phyloP scores from a whole-genome alignment of 2,113 vertebrate species.

The Phoenicopterus ruber region DNA sequence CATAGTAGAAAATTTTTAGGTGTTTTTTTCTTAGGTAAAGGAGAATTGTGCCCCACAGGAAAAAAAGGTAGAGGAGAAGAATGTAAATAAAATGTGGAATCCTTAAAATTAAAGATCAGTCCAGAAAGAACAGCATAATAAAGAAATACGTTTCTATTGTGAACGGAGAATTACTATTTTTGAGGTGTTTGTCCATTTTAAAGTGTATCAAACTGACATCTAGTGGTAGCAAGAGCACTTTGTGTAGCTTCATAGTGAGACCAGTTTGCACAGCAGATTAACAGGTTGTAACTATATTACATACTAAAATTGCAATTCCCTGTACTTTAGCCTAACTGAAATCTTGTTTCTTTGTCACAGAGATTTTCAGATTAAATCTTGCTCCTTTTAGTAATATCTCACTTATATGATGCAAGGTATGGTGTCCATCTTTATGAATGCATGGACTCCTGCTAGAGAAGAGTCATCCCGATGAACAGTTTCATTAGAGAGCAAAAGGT shows the following conservation, averaged over 20 bases:
- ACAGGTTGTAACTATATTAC: neutral
- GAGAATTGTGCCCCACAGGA: neutral
- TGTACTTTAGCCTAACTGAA: neutral
- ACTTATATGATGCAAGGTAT: neutral
- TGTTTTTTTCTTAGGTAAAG: neutral
- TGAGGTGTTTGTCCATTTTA: neutral
- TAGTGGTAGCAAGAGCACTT: slow-evolving; percentile 33
- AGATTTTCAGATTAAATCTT: neutral
- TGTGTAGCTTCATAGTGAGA: neutral
- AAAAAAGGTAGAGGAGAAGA: neutral
- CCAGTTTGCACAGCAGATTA: neutral
- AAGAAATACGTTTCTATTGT: neutral
- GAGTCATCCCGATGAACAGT: neutral
- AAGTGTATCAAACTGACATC: slow-evolving; percentile 56
- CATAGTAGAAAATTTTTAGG: neutral
- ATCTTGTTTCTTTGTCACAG: neutral
- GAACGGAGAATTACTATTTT: neutral
- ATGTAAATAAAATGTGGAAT: neutral
- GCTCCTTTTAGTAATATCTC: neutral
- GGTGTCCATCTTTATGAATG: neutral
- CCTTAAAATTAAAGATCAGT: neutral
- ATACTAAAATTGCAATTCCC: neutral
- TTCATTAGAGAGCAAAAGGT: neutral
- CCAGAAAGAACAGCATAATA: neutral
- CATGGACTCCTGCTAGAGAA: neutral